These are phyloP conservation scores for Poeciliopsis gracilis DNA, from an alignment of 2,797 vertebrate genomes.

Conservation along the genomic window DNA sequence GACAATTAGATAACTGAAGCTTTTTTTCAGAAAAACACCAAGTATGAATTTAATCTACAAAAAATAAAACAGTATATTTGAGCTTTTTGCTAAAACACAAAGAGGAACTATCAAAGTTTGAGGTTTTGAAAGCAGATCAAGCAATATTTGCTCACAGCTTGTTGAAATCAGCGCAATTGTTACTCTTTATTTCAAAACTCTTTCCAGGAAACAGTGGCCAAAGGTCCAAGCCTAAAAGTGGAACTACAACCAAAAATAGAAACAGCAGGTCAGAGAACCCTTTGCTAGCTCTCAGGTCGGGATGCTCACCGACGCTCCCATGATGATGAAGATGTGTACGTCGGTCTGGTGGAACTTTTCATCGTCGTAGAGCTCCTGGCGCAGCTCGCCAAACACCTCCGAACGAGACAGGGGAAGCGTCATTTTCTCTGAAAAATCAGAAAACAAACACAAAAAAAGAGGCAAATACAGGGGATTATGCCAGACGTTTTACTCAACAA, in stretches of 20 bases:
- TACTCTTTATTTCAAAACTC: constrained; percentile 42
- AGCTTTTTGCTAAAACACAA: constrained; percentile 8
- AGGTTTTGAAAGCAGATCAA: constrained; percentile 38
- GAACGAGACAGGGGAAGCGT: constrained; percentile 85
- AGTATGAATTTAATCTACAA: background rate
- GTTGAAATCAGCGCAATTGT: constrained; percentile 58
- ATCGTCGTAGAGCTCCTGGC: constrained; percentile 87
- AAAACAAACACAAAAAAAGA: background rate
- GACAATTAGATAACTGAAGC: background rate
- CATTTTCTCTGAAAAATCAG: constrained; percentile 78
- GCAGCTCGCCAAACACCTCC: constrained; percentile 89
- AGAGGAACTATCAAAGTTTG: constrained; percentile 40
- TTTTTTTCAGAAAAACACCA: background rate
- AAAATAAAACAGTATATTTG: background rate
- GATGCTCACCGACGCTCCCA: constrained; percentile 90
- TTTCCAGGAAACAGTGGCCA: constrained; percentile 14
- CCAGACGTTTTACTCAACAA: background rate
- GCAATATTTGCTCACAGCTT: constrained; percentile 54
- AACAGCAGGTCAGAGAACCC: background rate
- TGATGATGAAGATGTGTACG: constrained; percentile 89
- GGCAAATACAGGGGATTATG: background rate
- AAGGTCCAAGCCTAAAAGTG: background rate
- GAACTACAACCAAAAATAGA: constrained; percentile 15
- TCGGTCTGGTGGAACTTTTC: constrained; percentile 85
- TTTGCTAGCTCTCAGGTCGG: background rate